Evolutionary conservation across 1,140 invertebrate genomes (phyloP).

Genomic region (Leguminivora glycinivorella): DNA sequence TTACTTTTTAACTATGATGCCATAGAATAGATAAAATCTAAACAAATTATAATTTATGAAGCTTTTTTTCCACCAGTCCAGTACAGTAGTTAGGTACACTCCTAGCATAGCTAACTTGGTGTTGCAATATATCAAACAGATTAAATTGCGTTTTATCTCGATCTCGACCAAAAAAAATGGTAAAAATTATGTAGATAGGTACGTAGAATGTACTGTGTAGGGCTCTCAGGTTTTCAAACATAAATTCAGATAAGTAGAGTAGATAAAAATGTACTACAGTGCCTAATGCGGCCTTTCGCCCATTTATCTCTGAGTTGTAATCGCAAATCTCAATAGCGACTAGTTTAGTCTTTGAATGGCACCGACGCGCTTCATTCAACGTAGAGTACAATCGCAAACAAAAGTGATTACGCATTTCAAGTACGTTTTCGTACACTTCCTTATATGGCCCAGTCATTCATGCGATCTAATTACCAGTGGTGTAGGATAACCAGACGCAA

Average conservation of each 20-base stretch:
- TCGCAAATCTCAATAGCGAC: conserved; percentile 13
- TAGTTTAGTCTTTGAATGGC: conserved; percentile 7
- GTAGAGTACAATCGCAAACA: not conserved
- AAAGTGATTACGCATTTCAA: not conserved
- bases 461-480: not conserved
- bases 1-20: no score
- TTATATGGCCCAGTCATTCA: not conserved
- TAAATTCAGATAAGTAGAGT: not conserved
- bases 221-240: no score
- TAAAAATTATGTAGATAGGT: no score
- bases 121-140: no score
- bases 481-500: no score
- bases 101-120: no score
- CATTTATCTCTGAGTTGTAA: not conserved
- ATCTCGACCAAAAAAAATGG: no score
- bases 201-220: not conserved
- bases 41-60: not conserved
- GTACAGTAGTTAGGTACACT: no score
- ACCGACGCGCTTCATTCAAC: conserved; percentile 24
- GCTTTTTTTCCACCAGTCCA: no score
- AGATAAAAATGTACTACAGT: not conserved
- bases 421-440: not conserved
- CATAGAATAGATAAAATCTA: no score
- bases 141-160: no score
- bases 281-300: not conserved